Evolutionary conservation across 2,113 vertebrate genomes (phyloP).

Genomic region (Pluvianellus socialis): DNA sequence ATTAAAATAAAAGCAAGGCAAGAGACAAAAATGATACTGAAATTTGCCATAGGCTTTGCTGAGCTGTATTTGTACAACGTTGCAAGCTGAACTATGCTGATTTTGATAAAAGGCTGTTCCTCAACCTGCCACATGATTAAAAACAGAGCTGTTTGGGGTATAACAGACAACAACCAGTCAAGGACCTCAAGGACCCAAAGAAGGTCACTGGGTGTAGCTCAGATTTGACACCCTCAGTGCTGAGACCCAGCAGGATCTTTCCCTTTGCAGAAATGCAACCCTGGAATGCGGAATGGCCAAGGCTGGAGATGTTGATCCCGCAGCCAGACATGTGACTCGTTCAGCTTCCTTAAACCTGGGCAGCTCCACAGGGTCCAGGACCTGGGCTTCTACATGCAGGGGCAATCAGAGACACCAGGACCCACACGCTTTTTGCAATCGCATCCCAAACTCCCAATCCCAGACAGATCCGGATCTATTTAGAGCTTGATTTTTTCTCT

Average conservation of each 20-base stretch:
- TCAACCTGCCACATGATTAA: background rate
- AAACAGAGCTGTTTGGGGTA: background rate
- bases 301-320: background rate
- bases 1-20: background rate
- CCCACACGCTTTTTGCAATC: background rate
- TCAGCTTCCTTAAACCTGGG: background rate
- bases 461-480: background rate
- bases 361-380: background rate
- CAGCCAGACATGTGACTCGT: background rate
- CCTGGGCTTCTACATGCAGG: rapidly evolving
- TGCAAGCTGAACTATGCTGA: rapidly evolving
- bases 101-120: background rate
- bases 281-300: background rate
- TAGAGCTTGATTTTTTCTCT: background rate
- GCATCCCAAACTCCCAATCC: too few relatives aligned
- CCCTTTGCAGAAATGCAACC: background rate
- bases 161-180: background rate
- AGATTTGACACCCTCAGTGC: background rate
- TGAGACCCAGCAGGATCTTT: background rate
- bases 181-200: background rate
- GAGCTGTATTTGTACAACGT: background rate
- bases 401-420: background rate
- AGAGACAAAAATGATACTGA: background rate
- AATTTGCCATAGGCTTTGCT: background rate
- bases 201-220: background rate